Evolutionary conservation across 1,140 invertebrate species (phyloP), one percentile per base, ranked within the genome.

Genomic region (Microvelia longipes): DNA sequence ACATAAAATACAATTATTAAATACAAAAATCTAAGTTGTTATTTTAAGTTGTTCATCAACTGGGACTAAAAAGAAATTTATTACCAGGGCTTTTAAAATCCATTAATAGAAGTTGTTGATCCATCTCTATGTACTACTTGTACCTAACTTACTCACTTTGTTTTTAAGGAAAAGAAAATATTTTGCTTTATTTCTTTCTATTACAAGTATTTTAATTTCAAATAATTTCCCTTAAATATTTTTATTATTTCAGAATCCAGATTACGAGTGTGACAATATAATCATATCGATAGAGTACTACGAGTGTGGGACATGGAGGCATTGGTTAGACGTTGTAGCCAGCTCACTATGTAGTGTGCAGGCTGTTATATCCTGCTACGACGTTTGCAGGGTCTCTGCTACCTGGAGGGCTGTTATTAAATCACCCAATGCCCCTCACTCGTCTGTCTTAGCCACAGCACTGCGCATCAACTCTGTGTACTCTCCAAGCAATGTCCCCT

Each of bases 341-440:
- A 26, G 25, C 62, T 13, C 5, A 14, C 24, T 24, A 64, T 5
- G 35, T 11, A 11, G 5, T 26, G 24, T 5, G 5, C 5, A 5
- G 15, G 62, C 2, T 5, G 25, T 79, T 30, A 79, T 77, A 65
- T 75, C 77, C 25, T 81, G 82, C 0, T 75, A 66, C 79, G 13
- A 79, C 82, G 13, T 81, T 83, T 5, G 82, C 81, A 66, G 79
- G 11, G 79, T 82, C 13, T 81, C 83, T 5, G 82, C 81, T 30
- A 79, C 81, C 14, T 85, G 85, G 85, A 78, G 84, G 65, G 82
- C 86, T n/a, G 76, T 80, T 25, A 72, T 84, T 2, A 72, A 73
- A 26, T 73, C 78, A 11, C 70, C 5, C 24, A 5, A 2, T 26
- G 11, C 25, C 2, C 62, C 62, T 64, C 15, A 15, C 24, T 5